These are phyloP conservation scores for Operophtera brumata DNA, from an alignment of 2,888 invertebrate genomes.

Conservation along the genomic window DNA sequence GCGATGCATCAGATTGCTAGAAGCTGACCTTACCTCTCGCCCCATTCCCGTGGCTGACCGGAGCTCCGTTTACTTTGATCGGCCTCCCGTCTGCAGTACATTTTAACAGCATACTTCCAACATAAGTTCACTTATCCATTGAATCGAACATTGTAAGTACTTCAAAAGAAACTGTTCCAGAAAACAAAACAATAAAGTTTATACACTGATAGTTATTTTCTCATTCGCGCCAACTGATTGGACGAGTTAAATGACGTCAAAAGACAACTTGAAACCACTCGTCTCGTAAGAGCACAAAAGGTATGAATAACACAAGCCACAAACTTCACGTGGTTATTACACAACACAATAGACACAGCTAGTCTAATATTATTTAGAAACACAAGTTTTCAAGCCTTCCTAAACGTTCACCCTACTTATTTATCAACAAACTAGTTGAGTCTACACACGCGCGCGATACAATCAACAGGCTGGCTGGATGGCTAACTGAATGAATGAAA, in stretches of 20 bases:
- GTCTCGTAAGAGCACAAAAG: slow-evolving; percentile 58
- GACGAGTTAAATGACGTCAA: slow-evolving; percentile 70
- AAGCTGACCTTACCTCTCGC: slow-evolving; percentile 69
- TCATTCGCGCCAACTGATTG: slow-evolving; percentile 66
- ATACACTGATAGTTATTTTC: slow-evolving; percentile 39
- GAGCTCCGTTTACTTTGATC: slow-evolving; percentile 73
- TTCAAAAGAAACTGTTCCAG: slow-evolving; percentile 44
- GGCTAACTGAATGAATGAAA: slow-evolving; percentile 50
- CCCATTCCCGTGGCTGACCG: slow-evolving; percentile 67
- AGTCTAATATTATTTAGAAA: not conserved
- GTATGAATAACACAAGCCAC: slow-evolving; percentile 34
- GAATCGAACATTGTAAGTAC: slow-evolving; percentile 53
- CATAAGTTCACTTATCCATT: slow-evolving; percentile 62
- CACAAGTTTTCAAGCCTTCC: slow-evolving; percentile 13
- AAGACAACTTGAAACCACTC: slow-evolving; percentile 68
- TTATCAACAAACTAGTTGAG: slow-evolving; percentile 19
- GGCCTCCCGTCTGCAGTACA: slow-evolving; percentile 76
- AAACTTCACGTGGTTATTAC: slow-evolving; percentile 43
- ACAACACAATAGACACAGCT: slow-evolving; percentile 45
- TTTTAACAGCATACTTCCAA: slow-evolving; percentile 74
- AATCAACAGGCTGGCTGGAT: slow-evolving; percentile 44
- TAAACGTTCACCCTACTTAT: not conserved
- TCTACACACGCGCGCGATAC: slow-evolving; percentile 20
- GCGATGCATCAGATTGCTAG: too few species aligned
- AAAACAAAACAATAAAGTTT: slow-evolving; percentile 46